Base-by-base conservation (phyloP, 1,140 invertebrate genomes). In the Ceratitis capitata region DNA sequence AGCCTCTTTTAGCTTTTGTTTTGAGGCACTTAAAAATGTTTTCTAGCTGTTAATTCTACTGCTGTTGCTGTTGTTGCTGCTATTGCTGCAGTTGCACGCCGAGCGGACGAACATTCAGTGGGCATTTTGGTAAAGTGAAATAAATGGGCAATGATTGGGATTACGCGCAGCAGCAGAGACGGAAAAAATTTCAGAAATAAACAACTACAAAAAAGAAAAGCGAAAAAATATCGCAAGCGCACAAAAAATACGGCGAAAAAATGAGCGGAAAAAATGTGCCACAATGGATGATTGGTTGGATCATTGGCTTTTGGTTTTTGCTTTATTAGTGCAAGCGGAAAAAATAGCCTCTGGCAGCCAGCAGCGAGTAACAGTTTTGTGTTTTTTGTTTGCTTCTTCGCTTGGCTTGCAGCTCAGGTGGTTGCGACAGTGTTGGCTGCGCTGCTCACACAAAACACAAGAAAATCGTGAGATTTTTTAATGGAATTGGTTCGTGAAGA, bases 401-500 rank as follows among this genome's bases (percentile, higher is more conserved):
- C 45, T 84, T n/a, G 45, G 61, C 26, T 85, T 74, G 35, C 39
- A 51, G 85, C 53, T 83, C 49, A 42, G 74, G 78, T 23, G 45
- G 53, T 56, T 42, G 42, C 42, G 49, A 19, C 56, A 64, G 35
- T n/a, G 6, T 84, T 64, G 39, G 32, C 35, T 5, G 83, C 56
- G 85, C 42, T 82, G 83, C 39, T 29, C 47, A 82, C 78, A 32
- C 45, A 83, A 85, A 85, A 74, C 42, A 69, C 83, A 82, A 84
- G 85, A 86, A 86, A 86, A 82, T 86, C 85, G 85, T 86, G 85
- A 86, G 85, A 86, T 84, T 86, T 82, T 84, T 86, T 86, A 86
- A 86, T 86, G 83, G 85, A 86, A 86, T 86, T 84, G 85, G 83
- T 86, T 86, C 85, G 85, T 86, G 85, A 86, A 86, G 85, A 84